Evolutionary conservation across 2,888 invertebrate species (phyloP).

Genomic region (Chouioia cunea): DNA sequence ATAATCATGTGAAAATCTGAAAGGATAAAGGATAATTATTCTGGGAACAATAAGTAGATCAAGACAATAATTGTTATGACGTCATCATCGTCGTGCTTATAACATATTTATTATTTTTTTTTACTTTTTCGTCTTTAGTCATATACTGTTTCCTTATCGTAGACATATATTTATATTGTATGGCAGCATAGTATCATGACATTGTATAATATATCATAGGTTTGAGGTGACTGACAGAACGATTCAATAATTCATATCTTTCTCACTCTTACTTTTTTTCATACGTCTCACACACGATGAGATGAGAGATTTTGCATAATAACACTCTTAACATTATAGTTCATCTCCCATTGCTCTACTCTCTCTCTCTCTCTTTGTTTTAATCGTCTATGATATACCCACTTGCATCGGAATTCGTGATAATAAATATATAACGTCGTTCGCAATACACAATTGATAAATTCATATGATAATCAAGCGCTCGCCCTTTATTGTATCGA

Average conservation of each 20-base stretch:
- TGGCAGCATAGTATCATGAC: constrained; percentile 68
- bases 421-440: constrained; percentile 24
- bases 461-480: constrained; percentile 36
- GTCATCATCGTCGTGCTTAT: constrained; percentile 49
- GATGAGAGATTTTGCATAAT: constrained; percentile 13
- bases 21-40: background rate
- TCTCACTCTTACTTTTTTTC: constrained; percentile 29
- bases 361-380: constrained; percentile 2
- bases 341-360: background rate
- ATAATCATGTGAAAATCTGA: too few species aligned
- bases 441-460: constrained; percentile 37
- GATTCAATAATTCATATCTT: constrained; percentile 52
- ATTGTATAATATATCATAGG: constrained; percentile 58
- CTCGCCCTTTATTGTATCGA: constrained; percentile 4
- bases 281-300: background rate
- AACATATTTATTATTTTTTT: constrained; percentile 54
- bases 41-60: constrained; percentile 23
- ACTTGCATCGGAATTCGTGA: constrained; percentile 17
- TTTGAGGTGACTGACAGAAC: constrained; percentile 62
- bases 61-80: constrained; percentile 39
- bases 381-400: constrained; percentile 35
- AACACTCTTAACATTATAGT: constrained; percentile 8
- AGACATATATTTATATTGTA: constrained; percentile 68
- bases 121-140: constrained; percentile 51
- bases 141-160: constrained; percentile 61